Evolutionary conservation across 2,888 invertebrate genomes (phyloP).

Genomic region (Rutpela maculata): DNA sequence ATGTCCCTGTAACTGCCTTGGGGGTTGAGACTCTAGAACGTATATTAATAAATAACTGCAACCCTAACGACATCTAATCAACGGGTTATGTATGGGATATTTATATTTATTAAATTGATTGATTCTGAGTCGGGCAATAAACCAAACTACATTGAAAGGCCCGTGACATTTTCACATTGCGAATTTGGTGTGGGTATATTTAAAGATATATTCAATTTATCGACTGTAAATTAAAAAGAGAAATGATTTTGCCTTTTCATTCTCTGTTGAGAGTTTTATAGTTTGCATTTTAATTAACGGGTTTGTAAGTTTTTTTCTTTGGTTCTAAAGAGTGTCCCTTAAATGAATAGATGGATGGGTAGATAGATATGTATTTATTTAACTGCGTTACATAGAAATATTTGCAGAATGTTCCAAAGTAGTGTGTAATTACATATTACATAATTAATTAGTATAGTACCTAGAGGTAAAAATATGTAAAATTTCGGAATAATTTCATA

Average conservation of each 20-base stretch:
- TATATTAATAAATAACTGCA: slow-evolving; percentile 25
- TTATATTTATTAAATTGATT: slow-evolving; percentile 13
- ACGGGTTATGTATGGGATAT: slow-evolving; percentile 11
- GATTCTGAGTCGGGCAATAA: neutral
- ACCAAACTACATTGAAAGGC: neutral
- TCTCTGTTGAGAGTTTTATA: neutral
- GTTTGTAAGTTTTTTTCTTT: too few species aligned
- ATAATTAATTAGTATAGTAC: too few species aligned
- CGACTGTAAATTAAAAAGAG: neutral
- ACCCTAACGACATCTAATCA: slow-evolving; percentile 14
- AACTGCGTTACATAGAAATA: too few species aligned
- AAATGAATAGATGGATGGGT: too few species aligned
- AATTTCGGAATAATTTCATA: too few species aligned
- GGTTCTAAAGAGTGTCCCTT: too few species aligned
- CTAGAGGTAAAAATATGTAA: too few species aligned
- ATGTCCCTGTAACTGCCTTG: slow-evolving; percentile 11
- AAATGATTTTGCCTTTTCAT: neutral
- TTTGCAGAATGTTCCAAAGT: too few species aligned
- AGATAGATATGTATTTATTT: too few species aligned
- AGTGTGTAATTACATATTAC: too few species aligned
- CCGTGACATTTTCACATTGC: neutral
- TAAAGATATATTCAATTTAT: neutral
- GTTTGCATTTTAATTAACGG: neutral
- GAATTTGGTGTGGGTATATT: neutral
- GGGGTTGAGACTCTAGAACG: neutral